A percentile compares a stretch with the other conserved stretches of the same genome.
These are phyloP conservation scores for Parauchenoglanis punctatus DNA, from an alignment of 2,797 vertebrate genomes.

Conservation along the genomic window DNA sequence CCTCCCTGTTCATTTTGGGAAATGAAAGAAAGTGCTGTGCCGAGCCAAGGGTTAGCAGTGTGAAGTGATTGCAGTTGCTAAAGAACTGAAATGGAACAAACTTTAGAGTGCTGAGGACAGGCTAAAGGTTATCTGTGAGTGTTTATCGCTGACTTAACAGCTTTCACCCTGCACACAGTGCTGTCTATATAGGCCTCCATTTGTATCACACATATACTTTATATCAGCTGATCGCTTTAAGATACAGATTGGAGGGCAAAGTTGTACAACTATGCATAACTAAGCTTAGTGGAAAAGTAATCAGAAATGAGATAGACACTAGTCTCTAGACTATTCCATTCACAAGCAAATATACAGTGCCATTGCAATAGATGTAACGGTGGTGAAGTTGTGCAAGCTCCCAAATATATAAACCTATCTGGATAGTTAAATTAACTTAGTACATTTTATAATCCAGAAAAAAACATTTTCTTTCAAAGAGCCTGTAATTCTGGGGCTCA, in stretches of 20 bases:
- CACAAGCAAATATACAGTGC: neutral
- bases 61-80: slow-evolving; percentile 65
- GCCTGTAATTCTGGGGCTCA: neutral
- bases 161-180: slow-evolving; percentile 67
- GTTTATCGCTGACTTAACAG: slow-evolving; percentile 76
- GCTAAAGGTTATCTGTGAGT: slow-evolving; percentile 74
- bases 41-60: slow-evolving; percentile 63
- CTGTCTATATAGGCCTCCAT: neutral
- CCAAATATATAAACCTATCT: neutral
- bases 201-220: neutral
- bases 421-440: neutral
- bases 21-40: slow-evolving; percentile 71
- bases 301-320: neutral
- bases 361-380: neutral
- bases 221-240: neutral
- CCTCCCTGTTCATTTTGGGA: slow-evolving; percentile 71
- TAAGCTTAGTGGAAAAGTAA: neutral
- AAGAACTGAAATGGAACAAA: slow-evolving; percentile 65
- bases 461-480: neutral
- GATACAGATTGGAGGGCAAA: neutral
- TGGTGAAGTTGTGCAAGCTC: neutral
- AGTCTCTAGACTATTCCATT: neutral
- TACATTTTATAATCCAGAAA: neutral
- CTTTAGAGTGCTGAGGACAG: slow-evolving; percentile 68
- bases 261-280: neutral